Conservation (phyloP, 2,113 vertebrate genomes). For the Perca fluviatilis region DNA sequence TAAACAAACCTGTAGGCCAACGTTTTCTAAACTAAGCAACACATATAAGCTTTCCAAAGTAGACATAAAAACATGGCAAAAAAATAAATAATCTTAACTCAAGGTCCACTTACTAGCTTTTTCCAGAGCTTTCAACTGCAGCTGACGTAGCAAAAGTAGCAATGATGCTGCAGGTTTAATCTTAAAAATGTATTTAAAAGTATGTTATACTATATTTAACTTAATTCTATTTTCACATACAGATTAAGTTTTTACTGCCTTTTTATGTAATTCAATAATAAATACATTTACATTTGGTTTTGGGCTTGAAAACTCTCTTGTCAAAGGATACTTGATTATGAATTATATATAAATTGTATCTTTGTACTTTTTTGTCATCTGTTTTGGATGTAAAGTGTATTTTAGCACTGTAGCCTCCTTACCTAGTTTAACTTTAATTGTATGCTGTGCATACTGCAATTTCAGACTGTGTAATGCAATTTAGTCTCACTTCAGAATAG, state of each 20-base stretch:
- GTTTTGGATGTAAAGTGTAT: too few species aligned
- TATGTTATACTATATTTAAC: neutral
- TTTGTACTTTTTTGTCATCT: too few species aligned
- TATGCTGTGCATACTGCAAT: neutral
- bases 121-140: neutral
- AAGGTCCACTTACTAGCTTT: neutral
- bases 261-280: neutral
- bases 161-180: neutral
- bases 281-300: neutral
- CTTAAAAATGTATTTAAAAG: neutral
- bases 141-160: neutral
- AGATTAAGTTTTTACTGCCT: neutral
- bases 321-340: too few species aligned
- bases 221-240: neutral
- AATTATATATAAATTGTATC: too few species aligned
- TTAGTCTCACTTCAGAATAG: neutral
- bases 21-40: neutral
- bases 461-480: neutral
- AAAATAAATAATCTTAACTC: neutral
- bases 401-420: too few species aligned
- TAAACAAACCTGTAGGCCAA: neutral
- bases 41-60: neutral
- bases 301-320: neutral
- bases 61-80: neutral
- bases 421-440: neutral